Conservation (phyloP, 2,888 invertebrate species). For the Chloromyia formosa region DNA sequence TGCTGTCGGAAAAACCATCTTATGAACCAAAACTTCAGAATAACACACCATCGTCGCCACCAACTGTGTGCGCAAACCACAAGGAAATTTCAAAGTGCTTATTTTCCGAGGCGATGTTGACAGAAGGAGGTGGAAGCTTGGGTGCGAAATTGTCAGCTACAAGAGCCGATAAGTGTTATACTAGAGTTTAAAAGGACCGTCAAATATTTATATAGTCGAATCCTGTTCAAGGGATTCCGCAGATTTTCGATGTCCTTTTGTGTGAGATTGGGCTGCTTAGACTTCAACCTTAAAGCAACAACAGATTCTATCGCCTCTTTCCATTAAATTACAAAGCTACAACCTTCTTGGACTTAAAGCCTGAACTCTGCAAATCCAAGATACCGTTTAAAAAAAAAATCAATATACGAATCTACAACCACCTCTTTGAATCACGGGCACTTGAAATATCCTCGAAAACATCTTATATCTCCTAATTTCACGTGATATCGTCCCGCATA, state of each 20-base stretch:
- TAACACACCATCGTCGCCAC: conserved; percentile 9
- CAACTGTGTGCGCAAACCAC: conserved; percentile 29
- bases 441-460: background rate
- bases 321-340: too few relatives aligned
- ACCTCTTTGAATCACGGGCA: conserved; percentile 9
- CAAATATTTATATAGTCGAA: conserved; percentile 13
- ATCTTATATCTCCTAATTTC: conserved; percentile 21
- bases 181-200: conserved; percentile 22
- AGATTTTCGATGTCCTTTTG: background rate
- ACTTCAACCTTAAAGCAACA: background rate
- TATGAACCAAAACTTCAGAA: conserved; percentile 36
- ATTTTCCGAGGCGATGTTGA: conserved; percentile 15
- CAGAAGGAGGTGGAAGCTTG: background rate
- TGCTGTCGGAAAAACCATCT: conserved; percentile 6
- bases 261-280: background rate
- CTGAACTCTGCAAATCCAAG: too few relatives aligned
- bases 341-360: too few relatives aligned
- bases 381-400: conserved; percentile 3
- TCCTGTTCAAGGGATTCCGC: conserved; percentile 21
- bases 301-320: too few relatives aligned
- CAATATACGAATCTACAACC: conserved; percentile 4
- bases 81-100: conserved; percentile 30
- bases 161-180: conserved; percentile 30
- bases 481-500: background rate
- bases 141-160: background rate